Percentiles rank a stretch among this genome's conserved stretches.
Conservation (phyloP, 2,113 vertebrate genomes). For the Isichthys henryi region DNA sequence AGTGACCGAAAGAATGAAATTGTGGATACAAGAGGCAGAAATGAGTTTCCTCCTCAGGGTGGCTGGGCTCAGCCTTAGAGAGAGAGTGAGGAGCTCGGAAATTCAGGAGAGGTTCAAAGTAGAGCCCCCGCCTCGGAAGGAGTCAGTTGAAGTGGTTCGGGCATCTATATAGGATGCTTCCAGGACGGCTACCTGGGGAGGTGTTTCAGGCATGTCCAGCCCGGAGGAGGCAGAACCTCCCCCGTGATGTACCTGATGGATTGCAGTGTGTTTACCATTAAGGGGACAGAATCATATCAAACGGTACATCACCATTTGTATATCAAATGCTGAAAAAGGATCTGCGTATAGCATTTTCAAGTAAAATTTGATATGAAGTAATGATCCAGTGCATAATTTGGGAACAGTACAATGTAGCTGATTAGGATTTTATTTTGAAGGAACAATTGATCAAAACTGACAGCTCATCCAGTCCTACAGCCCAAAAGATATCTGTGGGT, state of each 20-base stretch:
- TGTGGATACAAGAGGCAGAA: too few relatives aligned
- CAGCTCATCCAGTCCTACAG: neutral
- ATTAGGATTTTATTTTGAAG: neutral
- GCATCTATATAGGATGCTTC: too few relatives aligned
- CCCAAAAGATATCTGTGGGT: neutral
- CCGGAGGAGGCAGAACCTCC: neutral
- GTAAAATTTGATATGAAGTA: neutral
- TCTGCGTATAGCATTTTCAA: neutral
- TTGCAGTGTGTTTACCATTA: neutral
- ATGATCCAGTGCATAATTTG: neutral
- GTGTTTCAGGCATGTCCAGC: too few relatives aligned
- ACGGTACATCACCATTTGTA: neutral
- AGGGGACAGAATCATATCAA: neutral
- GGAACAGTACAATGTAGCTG: neutral
- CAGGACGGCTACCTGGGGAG: too few relatives aligned
- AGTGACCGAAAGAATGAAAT: too few relatives aligned
- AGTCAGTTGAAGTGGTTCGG: too few relatives aligned
- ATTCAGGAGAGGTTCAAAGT: too few relatives aligned
- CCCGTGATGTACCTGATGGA: neutral
- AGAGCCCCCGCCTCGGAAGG: too few relatives aligned
- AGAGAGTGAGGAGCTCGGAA: too few relatives aligned
- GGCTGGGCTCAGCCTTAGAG: too few relatives aligned
- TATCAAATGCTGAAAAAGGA: neutral
- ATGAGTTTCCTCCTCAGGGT: too few relatives aligned
- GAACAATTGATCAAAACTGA: neutral